A percentile compares a stretch with the other conserved stretches of the same genome.
These are phyloP conservation scores for Aelia acuminata DNA, from an alignment of 2,888 invertebrate species.

Conservation along the genomic window DNA sequence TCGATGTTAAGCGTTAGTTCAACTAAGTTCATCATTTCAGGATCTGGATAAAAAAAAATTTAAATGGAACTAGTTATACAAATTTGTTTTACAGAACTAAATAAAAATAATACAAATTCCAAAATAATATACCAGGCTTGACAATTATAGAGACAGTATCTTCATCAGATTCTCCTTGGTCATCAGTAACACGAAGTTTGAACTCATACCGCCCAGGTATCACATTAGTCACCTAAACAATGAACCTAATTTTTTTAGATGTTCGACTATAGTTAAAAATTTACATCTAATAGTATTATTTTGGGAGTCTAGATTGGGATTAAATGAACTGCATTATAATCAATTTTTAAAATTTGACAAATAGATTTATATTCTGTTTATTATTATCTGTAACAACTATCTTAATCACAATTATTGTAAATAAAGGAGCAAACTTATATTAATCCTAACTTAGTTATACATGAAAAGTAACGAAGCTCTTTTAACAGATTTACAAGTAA, in stretches of 20 bases:
- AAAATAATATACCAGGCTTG: slow-evolving; percentile 73
- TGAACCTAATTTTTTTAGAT: background rate
- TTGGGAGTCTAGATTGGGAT: background rate
- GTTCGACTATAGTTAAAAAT: background rate
- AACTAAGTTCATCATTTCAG: slow-evolving; percentile 81
- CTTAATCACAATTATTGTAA: too few relatives aligned
- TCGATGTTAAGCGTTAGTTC: slow-evolving; percentile 87
- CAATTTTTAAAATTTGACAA: too few relatives aligned
- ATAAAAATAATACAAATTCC: background rate
- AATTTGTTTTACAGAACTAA: background rate
- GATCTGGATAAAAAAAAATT: slow-evolving; percentile 72
- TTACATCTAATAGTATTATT: background rate
- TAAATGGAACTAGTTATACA: background rate
- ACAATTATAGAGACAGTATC: slow-evolving; percentile 90
- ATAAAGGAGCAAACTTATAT: too few relatives aligned
- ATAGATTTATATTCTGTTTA: too few relatives aligned
- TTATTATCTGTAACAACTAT: too few relatives aligned
- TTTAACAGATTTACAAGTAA: too few relatives aligned
- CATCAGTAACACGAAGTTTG: slow-evolving; percentile 89
- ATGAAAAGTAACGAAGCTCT: too few relatives aligned
- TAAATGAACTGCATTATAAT: background rate
- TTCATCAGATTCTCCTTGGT: slow-evolving; percentile 85
- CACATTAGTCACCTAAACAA: slow-evolving; percentile 81
- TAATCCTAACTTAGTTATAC: too few relatives aligned
- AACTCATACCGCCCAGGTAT: slow-evolving; percentile 91